Evolutionary conservation across 2,888 invertebrate genomes (phyloP).

Genomic region (Rotaria socialis): DNA sequence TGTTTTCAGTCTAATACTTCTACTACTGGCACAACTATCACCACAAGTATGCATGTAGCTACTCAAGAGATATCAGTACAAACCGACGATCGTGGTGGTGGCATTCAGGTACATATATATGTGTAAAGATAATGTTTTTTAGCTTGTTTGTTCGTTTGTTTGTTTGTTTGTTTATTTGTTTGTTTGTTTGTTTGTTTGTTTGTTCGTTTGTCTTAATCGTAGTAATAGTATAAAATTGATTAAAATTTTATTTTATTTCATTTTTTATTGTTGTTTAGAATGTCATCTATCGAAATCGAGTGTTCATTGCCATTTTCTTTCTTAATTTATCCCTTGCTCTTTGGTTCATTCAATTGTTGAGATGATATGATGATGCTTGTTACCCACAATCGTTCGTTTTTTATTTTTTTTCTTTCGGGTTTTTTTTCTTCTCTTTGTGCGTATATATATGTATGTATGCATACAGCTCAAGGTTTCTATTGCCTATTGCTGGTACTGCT

Average conservation of each 20-base stretch:
- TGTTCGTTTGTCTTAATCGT: neutral
- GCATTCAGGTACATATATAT: slow-evolving; percentile 14
- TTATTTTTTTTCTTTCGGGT: neutral
- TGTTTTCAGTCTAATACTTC: neutral
- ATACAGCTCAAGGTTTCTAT: slow-evolving; percentile 6
- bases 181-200: no score
- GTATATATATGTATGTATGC: neutral
- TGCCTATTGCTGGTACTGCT: neutral
- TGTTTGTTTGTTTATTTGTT: no score
- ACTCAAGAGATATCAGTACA: slow-evolving; percentile 8
- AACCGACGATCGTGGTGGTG: neutral
- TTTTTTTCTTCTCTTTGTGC: neutral
- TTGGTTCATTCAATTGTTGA: slow-evolving; percentile 46
- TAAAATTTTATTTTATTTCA: neutral
- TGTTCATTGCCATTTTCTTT: slow-evolving; percentile 45
- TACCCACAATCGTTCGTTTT: neutral
- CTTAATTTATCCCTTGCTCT: slow-evolving; percentile 46
- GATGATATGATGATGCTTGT: slow-evolving; percentile 35
- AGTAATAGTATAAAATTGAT: neutral
- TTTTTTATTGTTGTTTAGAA: slow-evolving; percentile 37
- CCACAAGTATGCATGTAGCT: neutral
- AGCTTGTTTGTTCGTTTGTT: no score
- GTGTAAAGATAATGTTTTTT: no score
- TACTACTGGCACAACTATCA: neutral
- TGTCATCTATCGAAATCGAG: slow-evolving; percentile 44